These are phyloP conservation scores for Zalophus californianus DNA, from an alignment of 2,797 vertebrate genomes.

Conservation along the genomic window DNA sequence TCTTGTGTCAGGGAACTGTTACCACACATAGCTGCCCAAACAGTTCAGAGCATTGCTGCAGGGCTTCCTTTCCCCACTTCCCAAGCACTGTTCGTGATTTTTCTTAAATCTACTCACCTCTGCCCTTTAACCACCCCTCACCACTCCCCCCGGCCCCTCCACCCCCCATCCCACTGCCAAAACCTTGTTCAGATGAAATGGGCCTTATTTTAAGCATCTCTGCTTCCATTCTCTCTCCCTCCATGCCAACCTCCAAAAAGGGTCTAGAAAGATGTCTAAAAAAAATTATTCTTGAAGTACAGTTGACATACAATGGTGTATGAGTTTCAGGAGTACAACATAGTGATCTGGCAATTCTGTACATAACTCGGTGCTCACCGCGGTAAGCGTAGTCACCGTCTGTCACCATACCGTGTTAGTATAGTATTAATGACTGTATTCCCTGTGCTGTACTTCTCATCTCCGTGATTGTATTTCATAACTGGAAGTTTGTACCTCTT, in stretches of 20 bases:
- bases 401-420: neutral
- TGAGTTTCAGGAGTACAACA: neutral
- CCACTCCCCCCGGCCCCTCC: no score
- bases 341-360: neutral
- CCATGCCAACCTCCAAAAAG: neutral
- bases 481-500: neutral
- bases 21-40: neutral
- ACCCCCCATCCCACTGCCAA: neutral
- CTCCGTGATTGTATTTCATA: neutral
- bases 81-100: neutral
- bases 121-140: neutral
- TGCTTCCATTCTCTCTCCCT: neutral
- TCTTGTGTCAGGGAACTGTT: neutral
- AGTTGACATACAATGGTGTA: neutral
- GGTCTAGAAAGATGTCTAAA: neutral
- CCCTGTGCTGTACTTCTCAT: neutral
- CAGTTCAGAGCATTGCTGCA: accelerated
- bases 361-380: neutral
- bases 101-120: neutral
- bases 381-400: neutral
- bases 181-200: neutral
- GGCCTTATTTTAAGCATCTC: neutral
- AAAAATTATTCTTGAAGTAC: neutral
- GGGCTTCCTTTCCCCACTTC: neutral
- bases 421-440: neutral